These are phyloP conservation scores for Spilarctia lutea DNA, from an alignment of 2,888 invertebrate genomes.

Conservation along the genomic window DNA sequence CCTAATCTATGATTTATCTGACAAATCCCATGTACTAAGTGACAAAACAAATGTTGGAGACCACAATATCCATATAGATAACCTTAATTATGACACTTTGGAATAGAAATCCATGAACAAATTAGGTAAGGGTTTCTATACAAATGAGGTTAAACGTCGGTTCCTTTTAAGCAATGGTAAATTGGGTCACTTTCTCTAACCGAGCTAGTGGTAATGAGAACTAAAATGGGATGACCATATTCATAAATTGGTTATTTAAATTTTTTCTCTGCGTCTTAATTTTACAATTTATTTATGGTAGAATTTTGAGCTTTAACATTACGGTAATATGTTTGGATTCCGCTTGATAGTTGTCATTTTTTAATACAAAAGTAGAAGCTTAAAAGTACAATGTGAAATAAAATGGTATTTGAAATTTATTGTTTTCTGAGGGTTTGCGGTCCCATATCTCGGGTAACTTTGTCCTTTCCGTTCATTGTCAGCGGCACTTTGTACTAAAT, in stretches of 20 bases:
- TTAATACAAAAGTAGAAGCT: neutral
- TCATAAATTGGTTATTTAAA: conserved; percentile 40
- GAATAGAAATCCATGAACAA: conserved; percentile 47
- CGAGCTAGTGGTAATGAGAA: conserved; percentile 39
- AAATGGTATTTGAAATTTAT: neutral
- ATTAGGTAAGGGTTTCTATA: conserved; percentile 48
- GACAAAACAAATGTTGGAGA: conserved; percentile 44
- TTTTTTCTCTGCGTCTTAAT: conserved; percentile 43
- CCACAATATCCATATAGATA: conserved; percentile 55
- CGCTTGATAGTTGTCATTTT: neutral
- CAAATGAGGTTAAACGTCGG: conserved; percentile 52
- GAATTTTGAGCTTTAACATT: conserved; percentile 38
- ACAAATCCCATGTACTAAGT: conserved; percentile 43
- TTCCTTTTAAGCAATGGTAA: conserved; percentile 49
- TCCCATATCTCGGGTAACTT: conserved; percentile 2
- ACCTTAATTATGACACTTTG: conserved; percentile 45
- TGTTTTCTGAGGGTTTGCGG: neutral
- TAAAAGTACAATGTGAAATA: neutral
- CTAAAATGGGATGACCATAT: conserved; percentile 43
- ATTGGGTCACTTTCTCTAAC: conserved; percentile 47
- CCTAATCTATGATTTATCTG: conserved; percentile 42
- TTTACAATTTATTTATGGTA: conserved; percentile 36
- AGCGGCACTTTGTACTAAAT: conserved; percentile 2
- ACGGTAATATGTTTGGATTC: conserved; percentile 27
- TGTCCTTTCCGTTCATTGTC: conserved; percentile 6